A percentile compares a stretch with the other conserved stretches of the same genome.
Conservation (phyloP, 2,888 invertebrate genomes). For the Thalpophila matura region DNA sequence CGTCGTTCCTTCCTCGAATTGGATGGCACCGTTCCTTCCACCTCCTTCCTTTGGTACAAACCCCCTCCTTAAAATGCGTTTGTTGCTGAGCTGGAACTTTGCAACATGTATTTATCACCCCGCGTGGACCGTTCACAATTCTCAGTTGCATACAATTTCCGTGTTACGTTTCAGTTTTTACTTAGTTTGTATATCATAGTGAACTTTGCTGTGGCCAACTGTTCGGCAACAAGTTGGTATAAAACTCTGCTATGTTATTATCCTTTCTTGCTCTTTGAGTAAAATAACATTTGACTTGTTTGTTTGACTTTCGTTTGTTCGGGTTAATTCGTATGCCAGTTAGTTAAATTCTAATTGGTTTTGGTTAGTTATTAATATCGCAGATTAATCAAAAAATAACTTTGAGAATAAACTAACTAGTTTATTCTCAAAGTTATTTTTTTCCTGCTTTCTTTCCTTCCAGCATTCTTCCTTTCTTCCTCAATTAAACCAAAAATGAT, state of each 20-base stretch:
- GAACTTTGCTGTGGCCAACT: slow-evolving; percentile 18
- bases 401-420: not conserved
- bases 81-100: slow-evolving; percentile 44
- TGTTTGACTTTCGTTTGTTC: not conserved
- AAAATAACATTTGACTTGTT: not conserved
- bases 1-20: slow-evolving; percentile 18
- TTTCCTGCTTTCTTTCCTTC: too few relatives aligned
- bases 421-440: too few relatives aligned
- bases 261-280: slow-evolving; percentile 2
- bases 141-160: slow-evolving; percentile 49
- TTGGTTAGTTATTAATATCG: too few relatives aligned
- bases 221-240: slow-evolving; percentile 36
- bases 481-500: too few relatives aligned
- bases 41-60: slow-evolving; percentile 16
- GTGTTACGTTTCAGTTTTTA: slow-evolving; percentile 48
- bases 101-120: slow-evolving; percentile 59
- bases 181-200: slow-evolving; percentile 34
- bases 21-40: slow-evolving; percentile 13
- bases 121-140: slow-evolving; percentile 43
- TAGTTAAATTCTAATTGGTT: not conserved
- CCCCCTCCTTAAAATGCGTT: slow-evolving; percentile 29
- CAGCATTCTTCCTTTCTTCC: too few relatives aligned
- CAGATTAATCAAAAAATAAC: not conserved
- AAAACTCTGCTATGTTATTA: slow-evolving; percentile 8
- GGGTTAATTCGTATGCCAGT: not conserved